Evolutionary conservation across 2,888 invertebrate genomes (phyloP), one percentile per base, ranked within the genome.

Genomic region (Philaethria dido): DNA sequence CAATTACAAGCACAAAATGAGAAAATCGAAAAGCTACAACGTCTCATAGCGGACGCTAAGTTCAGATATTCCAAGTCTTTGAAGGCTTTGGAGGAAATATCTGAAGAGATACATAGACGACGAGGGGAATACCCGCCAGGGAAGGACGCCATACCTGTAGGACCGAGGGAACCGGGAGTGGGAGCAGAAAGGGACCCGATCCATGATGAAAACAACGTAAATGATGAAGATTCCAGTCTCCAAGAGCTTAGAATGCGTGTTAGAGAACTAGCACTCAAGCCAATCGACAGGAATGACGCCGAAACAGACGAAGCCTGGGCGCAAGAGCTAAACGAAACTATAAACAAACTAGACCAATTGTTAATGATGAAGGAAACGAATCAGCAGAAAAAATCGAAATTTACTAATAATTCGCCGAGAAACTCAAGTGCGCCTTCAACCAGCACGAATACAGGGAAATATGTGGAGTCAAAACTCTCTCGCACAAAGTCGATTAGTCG

Each of bases 41-140:
- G 94, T 65, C 95, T 96, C 62, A 96, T 99, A 57, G 93, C 94
- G 16, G 94, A 94, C 78, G 95, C 97, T 1, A 99, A 99, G 85
- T 93, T 89, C 72, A 94, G 96, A 55, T 98, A 99, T 86, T 94
- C 97, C 1, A 95, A 95, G 70, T 96, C 98, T 0, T 93, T 99
- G 52, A 95, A 96, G 74, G 95, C 96, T 72, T 93, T 99, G 33
- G 98, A 98, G 85, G 95, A 95, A 75, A 98, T 99, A 70, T 98
- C 98, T 9, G 98, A 98, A 88, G 97, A 98, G 80, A 98, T 98
- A 73, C 98, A 98, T 83, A 94, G 94, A 80, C 92, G 96, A 11
- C 86, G 93, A 62, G 94, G 94, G 59, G 94, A 94, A 55, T 93
- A 91, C 48, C 89, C 85, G 0, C 89, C 89, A 0, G 89, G 85